Evolutionary conservation across 2,113 vertebrate species (phyloP).

Genomic region (Bubo bubo): DNA sequence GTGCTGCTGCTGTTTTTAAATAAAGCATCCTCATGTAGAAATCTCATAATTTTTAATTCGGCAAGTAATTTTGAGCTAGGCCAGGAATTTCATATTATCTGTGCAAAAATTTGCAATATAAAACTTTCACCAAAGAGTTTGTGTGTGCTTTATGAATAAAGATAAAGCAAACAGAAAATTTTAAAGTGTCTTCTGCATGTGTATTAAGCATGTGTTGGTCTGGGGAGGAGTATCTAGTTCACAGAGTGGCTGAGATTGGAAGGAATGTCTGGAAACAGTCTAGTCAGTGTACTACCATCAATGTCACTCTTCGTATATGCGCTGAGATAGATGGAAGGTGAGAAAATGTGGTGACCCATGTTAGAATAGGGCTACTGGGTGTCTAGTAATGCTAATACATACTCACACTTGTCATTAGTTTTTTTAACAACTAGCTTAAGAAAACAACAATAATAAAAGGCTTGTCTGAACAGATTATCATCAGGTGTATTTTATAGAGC

Average conservation of each 20-base stretch:
- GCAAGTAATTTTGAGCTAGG: neutral
- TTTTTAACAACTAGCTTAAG: neutral
- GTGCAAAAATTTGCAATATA: neutral
- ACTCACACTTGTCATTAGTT: neutral
- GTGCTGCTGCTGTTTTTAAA: neutral
- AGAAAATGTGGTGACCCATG: neutral
- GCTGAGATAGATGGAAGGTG: neutral
- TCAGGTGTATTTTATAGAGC: neutral
- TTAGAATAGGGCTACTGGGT: neutral
- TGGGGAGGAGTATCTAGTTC: neutral
- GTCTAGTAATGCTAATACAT: neutral
- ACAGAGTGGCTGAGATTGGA: neutral
- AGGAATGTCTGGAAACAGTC: neutral
- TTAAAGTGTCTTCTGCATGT: neutral
- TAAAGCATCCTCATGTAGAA: neutral
- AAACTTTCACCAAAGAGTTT: neutral
- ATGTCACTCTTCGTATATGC: rapidly evolving
- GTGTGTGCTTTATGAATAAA: neutral
- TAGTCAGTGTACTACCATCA: neutral
- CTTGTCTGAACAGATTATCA: neutral
- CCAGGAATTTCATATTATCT: neutral
- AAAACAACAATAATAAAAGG: neutral
- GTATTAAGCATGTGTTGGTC: neutral
- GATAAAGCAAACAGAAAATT: neutral
- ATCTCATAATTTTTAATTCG: neutral